Base-by-base conservation (phyloP, 92 coral and sea anemone genomes). In the Palythoa caribaeorum region DNA sequence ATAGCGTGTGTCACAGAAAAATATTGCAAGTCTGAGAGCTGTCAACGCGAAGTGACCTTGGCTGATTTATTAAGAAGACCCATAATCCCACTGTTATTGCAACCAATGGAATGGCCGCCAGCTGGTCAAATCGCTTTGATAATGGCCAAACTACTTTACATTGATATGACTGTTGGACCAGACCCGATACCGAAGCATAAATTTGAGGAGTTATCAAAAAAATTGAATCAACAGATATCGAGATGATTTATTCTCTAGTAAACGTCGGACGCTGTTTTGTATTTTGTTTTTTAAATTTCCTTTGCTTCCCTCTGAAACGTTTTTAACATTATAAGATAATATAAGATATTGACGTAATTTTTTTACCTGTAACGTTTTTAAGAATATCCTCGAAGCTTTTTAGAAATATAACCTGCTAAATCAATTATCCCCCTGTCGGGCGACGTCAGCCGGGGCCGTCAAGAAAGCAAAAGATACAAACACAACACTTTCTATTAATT, bases 41-140 rank as follows among this genome's bases (percentile, higher is more conserved):
- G 99, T 77, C 99, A 96, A 71, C 93, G 96, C 73, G 99, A 96
- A 87, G 93, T 84, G 8, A 94, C 99, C 0, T 88, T 96, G 17
- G 99, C 98, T 7, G 99, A 95, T 87, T 83, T 84, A 59, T 71
- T 95, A 81, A 92, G 79, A 44, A 96, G 90, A 68, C 99, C 99
- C 38, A 89, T 96, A 65, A 86, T 96, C 8, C 99, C 99, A 20
- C 21, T 96, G 40, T 73, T 96, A 57, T 88, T 96, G 12, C 98
- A 96, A 78, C 73, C 90, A 14, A 65, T 96, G 47, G 87, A 88
- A 3, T 96, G 99, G 99, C 99, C 99, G 2, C 99, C 99, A 0
- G 93, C 84, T 15, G 99, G 99, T 39, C 96, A 95, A 87, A 88
- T 96, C 74, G 93, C 96, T 1, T 80, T 92, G 88, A 87, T 94